Conservation (phyloP, 2,113 vertebrate genomes). For the Baryphthengus martii region DNA sequence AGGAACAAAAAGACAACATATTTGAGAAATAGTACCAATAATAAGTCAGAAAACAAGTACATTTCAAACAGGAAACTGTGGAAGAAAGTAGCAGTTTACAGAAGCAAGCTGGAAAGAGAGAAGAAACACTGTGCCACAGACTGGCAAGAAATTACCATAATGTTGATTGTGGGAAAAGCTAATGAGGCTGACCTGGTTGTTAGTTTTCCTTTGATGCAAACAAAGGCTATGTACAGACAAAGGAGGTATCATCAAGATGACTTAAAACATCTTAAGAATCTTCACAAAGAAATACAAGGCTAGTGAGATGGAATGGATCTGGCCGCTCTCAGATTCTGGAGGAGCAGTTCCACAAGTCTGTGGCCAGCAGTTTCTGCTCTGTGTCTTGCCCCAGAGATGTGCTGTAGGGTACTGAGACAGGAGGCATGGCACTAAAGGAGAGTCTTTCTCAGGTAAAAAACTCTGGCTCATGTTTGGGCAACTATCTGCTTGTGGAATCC, state of each 20-base stretch:
- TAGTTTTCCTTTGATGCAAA: neutral
- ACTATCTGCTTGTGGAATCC: neutral
- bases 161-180: neutral
- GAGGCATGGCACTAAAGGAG: neutral
- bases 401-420: neutral
- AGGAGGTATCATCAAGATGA: neutral
- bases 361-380: neutral
- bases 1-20: neutral
- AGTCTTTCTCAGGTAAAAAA: neutral
- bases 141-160: neutral
- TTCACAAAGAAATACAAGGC: neutral
- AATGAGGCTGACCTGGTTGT: neutral
- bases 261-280: neutral
- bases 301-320: neutral
- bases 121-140: fast-evolving
- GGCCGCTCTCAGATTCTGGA: neutral
- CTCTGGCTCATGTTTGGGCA: neutral
- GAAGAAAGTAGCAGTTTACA: neutral
- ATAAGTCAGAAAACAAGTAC: neutral
- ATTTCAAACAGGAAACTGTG: neutral
- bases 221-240: neutral
- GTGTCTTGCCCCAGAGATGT: neutral
- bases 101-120: neutral
- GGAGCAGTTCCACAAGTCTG: neutral
- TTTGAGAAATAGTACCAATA: neutral